Evolutionary conservation across 2,113 vertebrate genomes (phyloP), one percentile per base, ranked within the genome.

Genomic region (Microcebus jonahi): DNA sequence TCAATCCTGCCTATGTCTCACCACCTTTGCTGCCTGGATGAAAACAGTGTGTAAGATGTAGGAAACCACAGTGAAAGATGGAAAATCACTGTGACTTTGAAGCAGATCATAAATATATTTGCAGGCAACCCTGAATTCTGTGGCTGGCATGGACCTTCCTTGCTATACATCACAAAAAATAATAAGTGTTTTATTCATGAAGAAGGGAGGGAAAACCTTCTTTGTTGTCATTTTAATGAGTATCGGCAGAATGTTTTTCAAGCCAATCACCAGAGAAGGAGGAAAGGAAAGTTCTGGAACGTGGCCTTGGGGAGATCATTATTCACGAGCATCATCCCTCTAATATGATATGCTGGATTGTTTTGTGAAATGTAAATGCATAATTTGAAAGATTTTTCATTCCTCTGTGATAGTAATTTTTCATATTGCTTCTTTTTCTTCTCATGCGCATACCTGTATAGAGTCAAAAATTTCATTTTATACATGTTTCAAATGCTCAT

Each of bases 111-210:
- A 75, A 80, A 53, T 59, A 48, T 1, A 76, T 81, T 85, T 93
- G 53, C 31, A 88, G 48, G 42, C 71, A 89, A 50, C 59, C 39
- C 27, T 81, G 65, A 81, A 34, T 83, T 85, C 76, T 92, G 14
- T 11, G 6, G 29, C 48, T 59, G n/a, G 12, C 45, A 27, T 55
- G 27, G 48, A 42, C 29, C 39, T 93, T 70, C n/a, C 12, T 82
- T 85, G 82, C 77, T 85, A 21, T 96, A 91, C 96, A 83, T 94
- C 48, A 81, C 55, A 86, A 76, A 97, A 53, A 96, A 77, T 6
- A 45, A 68, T 79, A 61, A 90, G 31, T 87, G 53, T 77, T 96
- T 88, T 77, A 65, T 90, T 79, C 50, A 77, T 23, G 31, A n/a
- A 68, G 53, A 96, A 75, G 61, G 17, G 39, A 12, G 12, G 3